A percentile compares a stretch with the other conserved stretches of the same genome.
These are phyloP conservation scores for Plectropomus leopardus DNA, from an alignment of 2,113 vertebrate species.

Conservation along the genomic window DNA sequence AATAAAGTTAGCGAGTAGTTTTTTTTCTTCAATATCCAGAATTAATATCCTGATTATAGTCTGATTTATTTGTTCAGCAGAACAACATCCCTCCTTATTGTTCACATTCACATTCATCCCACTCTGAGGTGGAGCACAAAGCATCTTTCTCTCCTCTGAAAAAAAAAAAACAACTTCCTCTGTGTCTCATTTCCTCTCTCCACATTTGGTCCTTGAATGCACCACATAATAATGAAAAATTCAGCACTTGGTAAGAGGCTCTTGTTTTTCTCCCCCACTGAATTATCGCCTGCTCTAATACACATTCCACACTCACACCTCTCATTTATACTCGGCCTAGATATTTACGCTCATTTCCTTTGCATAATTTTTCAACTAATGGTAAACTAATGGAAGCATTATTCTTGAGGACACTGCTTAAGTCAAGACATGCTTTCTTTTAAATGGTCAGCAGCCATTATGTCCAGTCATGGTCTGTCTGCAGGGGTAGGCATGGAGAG, in stretches of 20 bases:
- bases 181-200: background rate
- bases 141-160: background rate
- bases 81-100: slow-evolving; percentile 1
- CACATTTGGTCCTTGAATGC: slow-evolving; percentile 30
- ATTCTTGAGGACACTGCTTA: slow-evolving; percentile 8
- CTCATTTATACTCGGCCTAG: slow-evolving; percentile 16
- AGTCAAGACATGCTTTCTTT: slow-evolving; percentile 10
- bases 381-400: slow-evolving; percentile 36
- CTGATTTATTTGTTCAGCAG: background rate
- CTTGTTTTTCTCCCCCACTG: slow-evolving; percentile 36
- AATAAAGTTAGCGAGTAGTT: background rate
- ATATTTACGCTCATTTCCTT: slow-evolving; percentile 31
- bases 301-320: slow-evolving; percentile 1
- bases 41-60: background rate
- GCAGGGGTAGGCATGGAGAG: background rate
- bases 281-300: slow-evolving; percentile 36
- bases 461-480: background rate
- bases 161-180: background rate
- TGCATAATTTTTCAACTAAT: slow-evolving; percentile 49
- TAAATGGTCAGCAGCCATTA: background rate
- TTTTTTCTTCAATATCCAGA: background rate
- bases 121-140: background rate
- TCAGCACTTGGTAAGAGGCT: slow-evolving; percentile 24
- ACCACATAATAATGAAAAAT: slow-evolving; percentile 45
- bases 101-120: background rate